Base-by-base conservation (phyloP, 2,888 invertebrate genomes). In the Clepsis dumicolana region DNA sequence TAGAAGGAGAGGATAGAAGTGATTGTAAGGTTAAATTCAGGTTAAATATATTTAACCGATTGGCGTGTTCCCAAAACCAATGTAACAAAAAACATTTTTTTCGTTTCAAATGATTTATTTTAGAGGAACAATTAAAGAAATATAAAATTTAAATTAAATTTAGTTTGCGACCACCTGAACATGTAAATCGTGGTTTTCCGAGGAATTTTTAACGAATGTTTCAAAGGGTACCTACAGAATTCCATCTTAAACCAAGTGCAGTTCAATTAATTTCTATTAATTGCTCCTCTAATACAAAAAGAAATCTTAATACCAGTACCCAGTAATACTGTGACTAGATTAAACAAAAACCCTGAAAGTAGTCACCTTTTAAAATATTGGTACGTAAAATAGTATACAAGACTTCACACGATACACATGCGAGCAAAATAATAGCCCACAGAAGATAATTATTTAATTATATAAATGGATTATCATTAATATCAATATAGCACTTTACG, bases 261-360 rank as follows among this genome's bases (percentile, higher is more conserved):
- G 4, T 4, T 12, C 14, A 24, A 1, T 18, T 16, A n/a, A 48
- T 41, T 29, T 54, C 10, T 54, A 62, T 61, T 63, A 65, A 64
- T 67, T 67, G 62, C 59, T 64, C 67, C 69, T 69, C 70, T 70
- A 66, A 64, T 52, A 57, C 41, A 63, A 60, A 24, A 25, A 52
- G 18, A 61, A 70, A 41, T 70, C 79, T 76, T 83, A 80, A 73
- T 78, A 85, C 87, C 87, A 89, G 87, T 85, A 88, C 78, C 82
- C 85, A 88, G 85, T 79, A 86, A 77, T 76, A 88, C 87, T 87
- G 86, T 91, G 91, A 91, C 91, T 92, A 92, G 91, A 87, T 41
- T 18, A 78, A 75, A 72, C 74, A 81, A 77, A 77, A 80, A 78
- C 74, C 77, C 73, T 67, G 74, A 74, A 74, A 76, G 75, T 76